These are phyloP conservation scores for Chalcosyrphus nemorum DNA, from an alignment of 2,888 invertebrate genomes.

Conservation along the genomic window DNA sequence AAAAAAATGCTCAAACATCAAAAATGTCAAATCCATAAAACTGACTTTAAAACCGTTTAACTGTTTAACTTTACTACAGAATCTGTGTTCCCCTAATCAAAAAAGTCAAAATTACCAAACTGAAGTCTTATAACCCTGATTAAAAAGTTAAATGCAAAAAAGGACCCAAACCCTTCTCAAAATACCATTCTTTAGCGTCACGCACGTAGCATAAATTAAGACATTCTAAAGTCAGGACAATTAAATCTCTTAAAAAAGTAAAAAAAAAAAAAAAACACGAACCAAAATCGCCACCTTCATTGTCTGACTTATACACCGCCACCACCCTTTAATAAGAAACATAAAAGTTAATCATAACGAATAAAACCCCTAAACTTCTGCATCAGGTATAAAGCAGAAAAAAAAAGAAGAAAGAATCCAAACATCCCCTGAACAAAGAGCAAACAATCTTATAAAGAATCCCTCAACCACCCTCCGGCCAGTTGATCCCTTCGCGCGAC, in stretches of 20 bases:
- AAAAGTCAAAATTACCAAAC: constrained; percentile 1
- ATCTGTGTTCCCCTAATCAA: not conserved
- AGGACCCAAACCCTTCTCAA: not conserved
- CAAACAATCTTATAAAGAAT: constrained; percentile 38
- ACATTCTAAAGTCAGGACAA: constrained; percentile 59
- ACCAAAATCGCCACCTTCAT: constrained; percentile 24
- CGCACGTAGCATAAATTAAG: constrained; percentile 65
- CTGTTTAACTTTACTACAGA: not conserved
- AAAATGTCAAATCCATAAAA: not conserved
- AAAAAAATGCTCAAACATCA: not conserved
- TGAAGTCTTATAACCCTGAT: not conserved
- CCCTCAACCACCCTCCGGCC: not conserved
- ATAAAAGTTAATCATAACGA: constrained; percentile 72
- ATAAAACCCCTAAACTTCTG: constrained; percentile 58
- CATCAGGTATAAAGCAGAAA: constrained; percentile 36
- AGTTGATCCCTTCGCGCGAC: constrained; percentile 67
- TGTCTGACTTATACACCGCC: not conserved
- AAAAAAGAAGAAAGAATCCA: not conserved
- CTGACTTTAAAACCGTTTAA: not conserved
- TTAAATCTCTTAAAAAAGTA: constrained; percentile 37
- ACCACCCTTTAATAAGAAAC: constrained; percentile 3
- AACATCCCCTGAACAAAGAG: constrained; percentile 32
- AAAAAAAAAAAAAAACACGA: constrained; percentile 1
- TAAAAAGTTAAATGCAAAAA: constrained; percentile 13
- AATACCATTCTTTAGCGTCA: constrained; percentile 33